These are phyloP conservation scores for Tolmerus cingulatus DNA, from an alignment of 2,888 invertebrate species.

Conservation along the genomic window DNA sequence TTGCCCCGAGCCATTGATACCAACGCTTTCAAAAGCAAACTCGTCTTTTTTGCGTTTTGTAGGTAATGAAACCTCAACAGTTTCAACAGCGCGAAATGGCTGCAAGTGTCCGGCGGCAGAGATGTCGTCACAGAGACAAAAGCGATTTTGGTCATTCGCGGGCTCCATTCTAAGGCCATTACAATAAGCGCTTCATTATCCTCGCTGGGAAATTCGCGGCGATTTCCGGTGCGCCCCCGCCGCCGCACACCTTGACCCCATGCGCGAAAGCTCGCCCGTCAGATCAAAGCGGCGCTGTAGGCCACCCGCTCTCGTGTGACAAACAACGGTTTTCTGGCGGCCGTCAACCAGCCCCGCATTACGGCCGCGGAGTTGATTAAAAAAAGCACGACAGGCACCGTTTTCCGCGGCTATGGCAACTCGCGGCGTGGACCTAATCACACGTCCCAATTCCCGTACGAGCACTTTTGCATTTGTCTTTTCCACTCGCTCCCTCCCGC, in stretches of 20 bases:
- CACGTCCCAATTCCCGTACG: conserved; percentile 1
- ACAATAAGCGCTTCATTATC: background rate
- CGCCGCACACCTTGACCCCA: conserved; percentile 18
- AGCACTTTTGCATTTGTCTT: background rate
- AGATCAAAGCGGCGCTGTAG: background rate
- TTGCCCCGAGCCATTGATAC: too few species aligned
- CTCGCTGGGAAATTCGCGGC: background rate
- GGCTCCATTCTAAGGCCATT: background rate
- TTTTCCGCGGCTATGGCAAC: background rate
- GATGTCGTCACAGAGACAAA: background rate
- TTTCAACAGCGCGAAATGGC: background rate
- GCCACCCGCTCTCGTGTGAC: background rate
- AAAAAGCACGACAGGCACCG: background rate
- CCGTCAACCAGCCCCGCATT: background rate
- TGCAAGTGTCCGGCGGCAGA: background rate
- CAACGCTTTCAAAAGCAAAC: background rate
- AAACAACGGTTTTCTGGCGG: background rate
- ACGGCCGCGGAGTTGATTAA: background rate
- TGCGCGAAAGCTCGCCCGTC: background rate
- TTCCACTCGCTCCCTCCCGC: background rate
- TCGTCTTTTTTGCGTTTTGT: too few species aligned
- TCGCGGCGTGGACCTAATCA: background rate
- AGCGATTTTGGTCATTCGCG: background rate
- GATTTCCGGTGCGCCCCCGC: background rate
- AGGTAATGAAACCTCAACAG: background rate